phyloP scores from a whole-genome alignment of 2,888 invertebrate species.

The Caenorhabditis auriculariae region DNA sequence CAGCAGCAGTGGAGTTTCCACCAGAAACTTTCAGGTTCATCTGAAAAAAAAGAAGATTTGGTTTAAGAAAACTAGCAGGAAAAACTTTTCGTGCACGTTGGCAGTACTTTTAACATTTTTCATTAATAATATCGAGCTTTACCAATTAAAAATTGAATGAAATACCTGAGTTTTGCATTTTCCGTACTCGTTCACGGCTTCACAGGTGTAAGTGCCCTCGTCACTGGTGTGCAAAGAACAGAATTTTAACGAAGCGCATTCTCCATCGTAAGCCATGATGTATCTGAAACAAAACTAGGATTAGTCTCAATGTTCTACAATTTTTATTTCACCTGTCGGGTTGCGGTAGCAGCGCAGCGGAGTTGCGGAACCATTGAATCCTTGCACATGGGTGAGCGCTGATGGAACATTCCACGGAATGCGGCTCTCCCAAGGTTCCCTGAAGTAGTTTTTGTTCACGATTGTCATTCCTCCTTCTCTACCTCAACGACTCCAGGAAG shows the following conservation, averaged over 20 bases:
- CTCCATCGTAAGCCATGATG: conserved; percentile 61
- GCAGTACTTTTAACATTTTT: no score
- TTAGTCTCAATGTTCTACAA: no score
- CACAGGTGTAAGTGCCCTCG: conserved; percentile 75
- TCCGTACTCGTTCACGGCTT: conserved; percentile 77
- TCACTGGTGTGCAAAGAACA: conserved; percentile 28
- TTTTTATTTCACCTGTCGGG: conserved; percentile 29
- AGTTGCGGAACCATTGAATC: conserved; percentile 58
- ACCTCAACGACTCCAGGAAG: conserved; percentile 53
- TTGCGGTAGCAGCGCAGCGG: conserved; percentile 48
- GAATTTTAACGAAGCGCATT: conserved; percentile 58
- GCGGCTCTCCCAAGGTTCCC: conserved; percentile 43
- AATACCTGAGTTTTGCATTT: conserved; percentile 72
- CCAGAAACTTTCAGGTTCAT: conserved; percentile 47
- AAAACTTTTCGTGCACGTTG: not conserved
- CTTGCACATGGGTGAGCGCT: conserved; percentile 55
- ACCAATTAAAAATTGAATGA: no score
- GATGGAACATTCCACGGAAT: conserved; percentile 60
- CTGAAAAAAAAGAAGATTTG: conserved; percentile 18
- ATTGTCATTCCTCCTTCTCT: not conserved
- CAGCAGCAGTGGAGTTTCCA: conserved; percentile 31
- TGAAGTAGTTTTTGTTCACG: conserved; percentile 5
- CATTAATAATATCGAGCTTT: not conserved
- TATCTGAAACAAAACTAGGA: conserved; percentile 16
- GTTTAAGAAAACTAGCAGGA: not conserved